Conservation (phyloP, 2,888 invertebrate genomes). For the Hirtodrosophila cameraria region DNA sequence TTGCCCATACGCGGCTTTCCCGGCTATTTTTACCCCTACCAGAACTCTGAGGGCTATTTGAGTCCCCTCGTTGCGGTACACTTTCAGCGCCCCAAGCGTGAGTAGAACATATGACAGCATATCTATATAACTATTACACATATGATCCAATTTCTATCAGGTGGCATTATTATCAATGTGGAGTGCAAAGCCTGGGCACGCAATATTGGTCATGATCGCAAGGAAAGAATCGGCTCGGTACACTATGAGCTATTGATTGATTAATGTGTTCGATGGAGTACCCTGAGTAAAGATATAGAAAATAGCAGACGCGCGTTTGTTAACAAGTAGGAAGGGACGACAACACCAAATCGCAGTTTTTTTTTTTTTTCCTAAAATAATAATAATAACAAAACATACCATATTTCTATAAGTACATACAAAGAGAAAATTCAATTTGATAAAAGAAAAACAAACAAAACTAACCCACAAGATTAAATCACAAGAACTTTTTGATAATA, state of each 20-base stretch:
- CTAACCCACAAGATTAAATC: slow-evolving; percentile 7
- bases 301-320: slow-evolving; percentile 25
- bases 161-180: slow-evolving; percentile 87
- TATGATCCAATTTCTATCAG: slow-evolving; percentile 73
- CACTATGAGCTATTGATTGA: slow-evolving; percentile 90
- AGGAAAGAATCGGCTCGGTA: slow-evolving; percentile 88
- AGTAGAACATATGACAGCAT: slow-evolving; percentile 83
- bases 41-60: slow-evolving; percentile 93
- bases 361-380: slow-evolving; percentile 38
- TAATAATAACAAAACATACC: background rate
- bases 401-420: slow-evolving; percentile 13
- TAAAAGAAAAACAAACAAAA: slow-evolving; percentile 6
- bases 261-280: slow-evolving; percentile 66
- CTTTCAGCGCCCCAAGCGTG: slow-evolving; percentile 92
- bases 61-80: slow-evolving; percentile 95
- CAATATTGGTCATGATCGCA: slow-evolving; percentile 88
- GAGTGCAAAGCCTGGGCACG: slow-evolving; percentile 90
- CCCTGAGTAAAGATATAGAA: slow-evolving; percentile 6
- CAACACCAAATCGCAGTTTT: slow-evolving; percentile 53
- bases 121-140: no score
- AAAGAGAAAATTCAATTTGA: slow-evolving; percentile 1
- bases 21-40: slow-evolving; percentile 95
- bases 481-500: slow-evolving; percentile 44
- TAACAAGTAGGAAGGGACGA: slow-evolving; percentile 12
- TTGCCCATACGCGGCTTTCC: slow-evolving; percentile 93